Conservation (phyloP, 2,113 vertebrate genomes). For the Centropus bengalensis region DNA sequence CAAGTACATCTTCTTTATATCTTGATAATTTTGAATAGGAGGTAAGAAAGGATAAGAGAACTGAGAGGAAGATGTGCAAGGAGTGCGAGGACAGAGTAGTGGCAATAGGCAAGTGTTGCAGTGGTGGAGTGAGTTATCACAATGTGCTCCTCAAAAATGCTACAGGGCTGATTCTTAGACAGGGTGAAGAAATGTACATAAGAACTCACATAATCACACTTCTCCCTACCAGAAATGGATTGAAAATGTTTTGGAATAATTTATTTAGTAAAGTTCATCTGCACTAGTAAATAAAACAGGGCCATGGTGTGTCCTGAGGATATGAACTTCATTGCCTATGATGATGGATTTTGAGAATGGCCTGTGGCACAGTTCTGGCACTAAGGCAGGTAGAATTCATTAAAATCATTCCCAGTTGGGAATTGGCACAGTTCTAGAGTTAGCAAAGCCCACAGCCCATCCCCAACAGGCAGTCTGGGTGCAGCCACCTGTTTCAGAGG, state of each 20-base stretch:
- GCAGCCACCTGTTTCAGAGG: background rate
- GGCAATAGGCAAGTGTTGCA: background rate
- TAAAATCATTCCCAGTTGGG: background rate
- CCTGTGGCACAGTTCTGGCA: background rate
- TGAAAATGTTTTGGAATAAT: background rate
- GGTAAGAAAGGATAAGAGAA: background rate
- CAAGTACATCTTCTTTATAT: conserved; percentile 27
- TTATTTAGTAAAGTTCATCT: background rate
- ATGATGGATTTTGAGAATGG: background rate
- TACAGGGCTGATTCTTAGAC: background rate
- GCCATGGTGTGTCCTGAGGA: background rate
- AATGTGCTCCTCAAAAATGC: background rate
- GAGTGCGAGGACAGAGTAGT: background rate
- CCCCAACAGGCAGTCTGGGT: background rate
- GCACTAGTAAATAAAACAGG: background rate
- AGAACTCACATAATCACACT: background rate
- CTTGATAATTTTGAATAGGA: conserved; percentile 40
- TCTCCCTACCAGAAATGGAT: background rate
- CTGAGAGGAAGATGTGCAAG: background rate
- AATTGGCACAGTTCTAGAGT: background rate
- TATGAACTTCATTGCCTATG: background rate
- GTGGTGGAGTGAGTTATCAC: background rate
- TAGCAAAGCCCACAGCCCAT: background rate
- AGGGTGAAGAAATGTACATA: background rate
- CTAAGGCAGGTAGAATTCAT: background rate